These are phyloP conservation scores for Geococcyx californianus DNA, from an alignment of 2,113 vertebrate species.

Conservation along the genomic window DNA sequence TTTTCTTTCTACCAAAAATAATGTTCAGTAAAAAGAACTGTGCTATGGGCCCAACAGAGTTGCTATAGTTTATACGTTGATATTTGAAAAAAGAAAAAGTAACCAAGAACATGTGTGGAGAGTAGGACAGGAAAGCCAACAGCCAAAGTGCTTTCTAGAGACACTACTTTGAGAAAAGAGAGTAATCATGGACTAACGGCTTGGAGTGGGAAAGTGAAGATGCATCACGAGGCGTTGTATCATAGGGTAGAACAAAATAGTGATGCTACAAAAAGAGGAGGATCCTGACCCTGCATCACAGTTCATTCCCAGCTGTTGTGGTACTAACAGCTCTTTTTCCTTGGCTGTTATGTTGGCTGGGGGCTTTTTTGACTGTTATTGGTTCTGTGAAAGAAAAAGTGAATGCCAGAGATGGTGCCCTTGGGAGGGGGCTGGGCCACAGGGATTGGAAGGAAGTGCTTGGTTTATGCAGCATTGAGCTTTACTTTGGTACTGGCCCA, in stretches of 20 bases:
- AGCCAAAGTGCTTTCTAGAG: neutral
- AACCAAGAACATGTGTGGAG: neutral
- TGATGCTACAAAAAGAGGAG: neutral
- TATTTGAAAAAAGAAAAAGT: neutral
- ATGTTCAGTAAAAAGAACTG: neutral
- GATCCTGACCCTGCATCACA: neutral
- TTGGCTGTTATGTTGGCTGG: neutral
- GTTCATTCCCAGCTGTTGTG: neutral
- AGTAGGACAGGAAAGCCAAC: neutral
- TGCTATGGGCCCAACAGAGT: neutral
- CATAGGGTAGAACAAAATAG: neutral
- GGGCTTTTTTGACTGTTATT: neutral
- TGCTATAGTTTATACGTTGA: neutral
- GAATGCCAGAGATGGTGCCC: neutral
- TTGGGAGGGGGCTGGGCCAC: neutral
- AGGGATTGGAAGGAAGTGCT: neutral
- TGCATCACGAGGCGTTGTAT: neutral
- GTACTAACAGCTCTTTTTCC: neutral
- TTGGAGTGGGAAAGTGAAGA: neutral
- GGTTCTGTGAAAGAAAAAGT: neutral
- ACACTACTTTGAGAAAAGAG: neutral
- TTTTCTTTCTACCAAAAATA: neutral
- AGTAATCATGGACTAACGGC: neutral
- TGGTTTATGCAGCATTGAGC: neutral
- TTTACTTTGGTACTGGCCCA: neutral